A percentile compares a stretch with the other conserved stretches of the same genome.
These are phyloP conservation scores for Catamblyrhynchus diadema DNA, from an alignment of 2,797 vertebrate genomes.

Conservation along the genomic window DNA sequence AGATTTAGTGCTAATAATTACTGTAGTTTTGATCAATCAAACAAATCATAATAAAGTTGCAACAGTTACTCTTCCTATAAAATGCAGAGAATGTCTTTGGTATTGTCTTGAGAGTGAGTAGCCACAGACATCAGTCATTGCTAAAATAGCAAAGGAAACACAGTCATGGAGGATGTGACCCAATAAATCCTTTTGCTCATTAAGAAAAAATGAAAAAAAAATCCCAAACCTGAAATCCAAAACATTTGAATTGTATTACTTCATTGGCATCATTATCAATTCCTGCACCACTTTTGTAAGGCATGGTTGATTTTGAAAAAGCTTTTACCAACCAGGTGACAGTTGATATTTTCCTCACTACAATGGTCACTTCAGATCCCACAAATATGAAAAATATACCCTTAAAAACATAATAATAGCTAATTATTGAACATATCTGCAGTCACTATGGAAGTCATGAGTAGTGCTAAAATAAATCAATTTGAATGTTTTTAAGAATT, in stretches of 20 bases:
- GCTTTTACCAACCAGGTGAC: neutral
- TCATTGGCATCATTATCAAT: neutral
- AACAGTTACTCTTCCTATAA: neutral
- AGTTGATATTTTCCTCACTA: neutral
- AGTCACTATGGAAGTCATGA: slow-evolving; percentile 46
- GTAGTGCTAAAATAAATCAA: slow-evolving; percentile 18
- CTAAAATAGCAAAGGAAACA: neutral
- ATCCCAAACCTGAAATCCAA: fast-evolving
- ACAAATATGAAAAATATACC: neutral
- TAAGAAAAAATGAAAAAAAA: neutral
- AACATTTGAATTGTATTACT: neutral
- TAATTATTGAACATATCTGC: slow-evolving; percentile 62
- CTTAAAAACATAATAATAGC: neutral
- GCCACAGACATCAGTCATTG: neutral
- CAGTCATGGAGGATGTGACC: neutral
- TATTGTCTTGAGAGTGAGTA: neutral
- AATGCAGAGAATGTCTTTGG: neutral
- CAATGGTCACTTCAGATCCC: neutral
- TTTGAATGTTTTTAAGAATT: neutral
- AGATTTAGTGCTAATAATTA: neutral
- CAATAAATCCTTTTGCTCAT: neutral
- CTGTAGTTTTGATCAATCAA: neutral
- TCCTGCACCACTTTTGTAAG: neutral
- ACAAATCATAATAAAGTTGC: neutral
- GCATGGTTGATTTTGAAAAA: neutral